Conservation (phyloP, 2,113 vertebrate species). For the Camelus bactrianus region DNA sequence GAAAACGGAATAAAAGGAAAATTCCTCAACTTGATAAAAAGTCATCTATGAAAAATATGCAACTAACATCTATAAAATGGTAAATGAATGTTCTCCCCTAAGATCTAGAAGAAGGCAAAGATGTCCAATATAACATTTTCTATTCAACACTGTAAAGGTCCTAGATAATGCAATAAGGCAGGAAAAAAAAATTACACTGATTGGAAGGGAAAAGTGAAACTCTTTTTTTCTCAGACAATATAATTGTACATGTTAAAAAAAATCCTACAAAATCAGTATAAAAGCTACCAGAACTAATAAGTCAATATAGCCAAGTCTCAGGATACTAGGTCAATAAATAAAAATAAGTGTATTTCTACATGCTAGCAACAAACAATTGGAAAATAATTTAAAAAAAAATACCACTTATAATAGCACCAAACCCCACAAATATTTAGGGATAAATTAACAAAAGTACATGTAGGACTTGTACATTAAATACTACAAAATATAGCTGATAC, state of each 20-base stretch:
- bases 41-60: neutral
- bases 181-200: neutral
- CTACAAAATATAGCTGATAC: neutral
- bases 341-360: neutral
- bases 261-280: neutral
- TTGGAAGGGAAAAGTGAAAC: neutral
- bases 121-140: neutral
- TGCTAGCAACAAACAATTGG: neutral
- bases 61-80: neutral
- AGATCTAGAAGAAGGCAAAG: neutral
- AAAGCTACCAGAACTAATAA: neutral
- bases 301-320: neutral
- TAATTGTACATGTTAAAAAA: neutral
- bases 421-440: neutral
- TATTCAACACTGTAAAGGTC: neutral
- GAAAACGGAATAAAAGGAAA: neutral
- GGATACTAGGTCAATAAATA: neutral
- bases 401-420: neutral
- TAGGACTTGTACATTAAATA: neutral
- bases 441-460: neutral
- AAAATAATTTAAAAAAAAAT: neutral
- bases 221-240: neutral
- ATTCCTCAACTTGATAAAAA: neutral
- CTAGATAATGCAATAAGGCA: neutral
- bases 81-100: neutral